Evolutionary conservation across 2,888 invertebrate genomes (phyloP).

Genomic region (Prionchulus punctatus): DNA sequence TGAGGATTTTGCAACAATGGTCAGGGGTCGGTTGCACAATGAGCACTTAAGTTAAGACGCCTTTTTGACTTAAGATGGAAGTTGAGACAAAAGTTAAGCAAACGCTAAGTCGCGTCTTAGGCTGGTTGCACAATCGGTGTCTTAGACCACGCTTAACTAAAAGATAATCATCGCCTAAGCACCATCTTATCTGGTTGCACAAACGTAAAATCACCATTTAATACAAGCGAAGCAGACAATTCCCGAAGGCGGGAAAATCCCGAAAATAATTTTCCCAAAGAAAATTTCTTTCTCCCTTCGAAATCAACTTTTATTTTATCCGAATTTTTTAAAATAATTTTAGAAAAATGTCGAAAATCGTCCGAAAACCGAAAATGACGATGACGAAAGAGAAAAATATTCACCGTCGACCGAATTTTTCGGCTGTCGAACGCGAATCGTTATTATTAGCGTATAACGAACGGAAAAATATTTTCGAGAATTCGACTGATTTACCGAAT

Average conservation of each 20-base stretch:
- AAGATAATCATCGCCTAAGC: neutral
- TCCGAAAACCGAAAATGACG: too few species aligned
- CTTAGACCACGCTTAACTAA: neutral
- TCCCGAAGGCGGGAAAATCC: neutral
- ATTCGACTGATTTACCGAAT: neutral
- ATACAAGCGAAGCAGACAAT: neutral
- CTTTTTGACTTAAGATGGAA: neutral
- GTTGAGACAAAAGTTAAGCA: neutral
- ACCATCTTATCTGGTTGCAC: neutral
- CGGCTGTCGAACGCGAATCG: neutral
- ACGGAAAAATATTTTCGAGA: neutral
- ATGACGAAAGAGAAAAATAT: neutral
- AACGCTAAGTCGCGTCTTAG: neutral
- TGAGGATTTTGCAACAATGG: neutral
- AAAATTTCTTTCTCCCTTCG: neutral
- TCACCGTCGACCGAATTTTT: neutral
- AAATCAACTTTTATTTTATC: neutral
- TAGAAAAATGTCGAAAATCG: neutral
- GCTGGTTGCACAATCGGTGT: neutral
- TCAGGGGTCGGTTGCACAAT: neutral
- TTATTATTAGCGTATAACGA: neutral
- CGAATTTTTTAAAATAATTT: neutral
- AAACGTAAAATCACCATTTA: neutral
- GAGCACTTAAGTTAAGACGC: neutral
- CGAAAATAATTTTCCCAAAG: too few species aligned